Evolutionary conservation across 2,113 vertebrate genomes (phyloP), one percentile per base, ranked within the genome.

Genomic region (Anhinga anhinga): DNA sequence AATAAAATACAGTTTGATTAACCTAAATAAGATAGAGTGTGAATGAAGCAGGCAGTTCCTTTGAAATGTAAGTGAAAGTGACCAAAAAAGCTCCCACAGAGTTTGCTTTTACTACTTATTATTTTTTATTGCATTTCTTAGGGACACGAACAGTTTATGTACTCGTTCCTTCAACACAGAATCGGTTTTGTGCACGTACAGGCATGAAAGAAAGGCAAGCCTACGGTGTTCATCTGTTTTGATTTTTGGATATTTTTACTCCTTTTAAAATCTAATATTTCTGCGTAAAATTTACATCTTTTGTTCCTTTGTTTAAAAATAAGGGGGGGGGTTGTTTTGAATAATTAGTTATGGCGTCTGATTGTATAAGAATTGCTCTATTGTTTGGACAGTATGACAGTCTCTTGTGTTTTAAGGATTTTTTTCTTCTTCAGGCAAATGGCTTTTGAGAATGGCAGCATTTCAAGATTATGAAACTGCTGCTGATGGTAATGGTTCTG

Each of bases 311-410:
- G 61, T 90, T 97, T 97, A 91, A 95, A 95, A 93, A 61, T 88
- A 69, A 58, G 56, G 49, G 49, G 70, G 25, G 4, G n/a, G 18
- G 25, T 91, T 95, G 72, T 96, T 96, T 93, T 95, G 91, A 94
- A 88, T 94, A 95, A 96, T 94, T 94, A 95, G 90, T 88, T 94
- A 74, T 94, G 94, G 94, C 82, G 86, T 96, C 92, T 88, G 91
- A 94, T 93, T 97, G 88, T 96, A 94, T 96, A 95, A 97, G 93
- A 97, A 96, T 96, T 92, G 81, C 81, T 95, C 94, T 89, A 93
- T 97, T 96, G 92, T 95, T 96, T 95, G 85, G 85, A 90, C 85
- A 82, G 61, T 49, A 91, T 89, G 92, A 95, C 92, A 91, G 90
- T 61, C 74, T 85, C 83, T 91, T 93, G 86, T 84, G 30, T 91